Conservation (phyloP, 2,888 invertebrate genomes). For the Caenorhabditis sp. region DNA sequence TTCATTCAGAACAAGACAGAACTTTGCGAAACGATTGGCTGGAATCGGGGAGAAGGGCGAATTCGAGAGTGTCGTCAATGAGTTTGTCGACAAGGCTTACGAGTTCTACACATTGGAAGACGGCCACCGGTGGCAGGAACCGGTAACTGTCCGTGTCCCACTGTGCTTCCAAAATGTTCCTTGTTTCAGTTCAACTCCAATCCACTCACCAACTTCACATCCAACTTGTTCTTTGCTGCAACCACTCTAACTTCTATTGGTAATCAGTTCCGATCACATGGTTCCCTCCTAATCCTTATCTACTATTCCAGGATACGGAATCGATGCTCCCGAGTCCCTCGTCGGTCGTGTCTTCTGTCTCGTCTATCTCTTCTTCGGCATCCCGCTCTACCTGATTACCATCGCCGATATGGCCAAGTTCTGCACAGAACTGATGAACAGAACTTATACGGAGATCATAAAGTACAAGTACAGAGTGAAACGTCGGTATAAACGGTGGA, state of each 20-base stretch:
- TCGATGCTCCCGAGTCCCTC: slow-evolving; percentile 77
- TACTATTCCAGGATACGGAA: slow-evolving; percentile 73
- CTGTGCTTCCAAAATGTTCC: background rate
- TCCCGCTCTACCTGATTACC: slow-evolving; percentile 81
- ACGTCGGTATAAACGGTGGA: slow-evolving; percentile 73
- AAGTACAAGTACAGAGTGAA: slow-evolving; percentile 77
- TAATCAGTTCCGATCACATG: background rate
- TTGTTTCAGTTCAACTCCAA: slow-evolving; percentile 54
- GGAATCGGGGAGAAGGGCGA: slow-evolving; percentile 31
- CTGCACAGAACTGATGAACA: slow-evolving; percentile 82
- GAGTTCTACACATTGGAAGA: slow-evolving; percentile 58
- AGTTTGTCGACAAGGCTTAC: slow-evolving; percentile 55
- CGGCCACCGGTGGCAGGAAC: slow-evolving; percentile 51
- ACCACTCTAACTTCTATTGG: slow-evolving; percentile 82
- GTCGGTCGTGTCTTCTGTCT: slow-evolving; percentile 80
- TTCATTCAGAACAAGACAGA: slow-evolving; percentile 48
- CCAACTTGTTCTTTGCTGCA: slow-evolving; percentile 79
- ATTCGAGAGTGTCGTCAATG: slow-evolving; percentile 25
- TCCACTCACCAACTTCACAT: slow-evolving; percentile 67
- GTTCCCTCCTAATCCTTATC: background rate
- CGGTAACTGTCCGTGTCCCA: no score
- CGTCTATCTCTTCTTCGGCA: slow-evolving; percentile 79
- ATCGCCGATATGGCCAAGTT: slow-evolving; percentile 82
- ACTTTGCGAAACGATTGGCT: slow-evolving; percentile 38
- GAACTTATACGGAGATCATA: slow-evolving; percentile 80